Evolutionary conservation across 2,113 vertebrate species (phyloP).

Genomic region (Cnemophilus loriae): DNA sequence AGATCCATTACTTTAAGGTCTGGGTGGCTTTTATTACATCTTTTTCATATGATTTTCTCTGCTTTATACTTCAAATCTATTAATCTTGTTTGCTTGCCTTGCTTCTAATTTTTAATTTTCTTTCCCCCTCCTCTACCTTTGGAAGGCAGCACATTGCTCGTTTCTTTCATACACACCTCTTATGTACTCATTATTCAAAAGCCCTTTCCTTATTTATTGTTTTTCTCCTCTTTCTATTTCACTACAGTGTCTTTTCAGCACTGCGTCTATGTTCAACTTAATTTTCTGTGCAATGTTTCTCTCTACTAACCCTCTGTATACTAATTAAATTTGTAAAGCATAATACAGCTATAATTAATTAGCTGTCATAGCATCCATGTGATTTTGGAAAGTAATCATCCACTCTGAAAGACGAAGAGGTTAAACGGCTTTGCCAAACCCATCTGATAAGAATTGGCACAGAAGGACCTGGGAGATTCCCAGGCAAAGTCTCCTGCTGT

Average conservation of each 20-base stretch:
- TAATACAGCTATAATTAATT: neutral
- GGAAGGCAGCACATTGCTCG: neutral
- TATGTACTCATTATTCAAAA: neutral
- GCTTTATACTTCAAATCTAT: neutral
- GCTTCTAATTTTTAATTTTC: constrained; percentile 38
- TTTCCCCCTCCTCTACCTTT: neutral
- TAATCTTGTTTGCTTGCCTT: neutral
- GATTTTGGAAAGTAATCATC: neutral
- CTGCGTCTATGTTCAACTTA: neutral
- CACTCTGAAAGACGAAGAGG: neutral
- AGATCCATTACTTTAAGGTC: neutral
- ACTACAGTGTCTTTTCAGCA: neutral
- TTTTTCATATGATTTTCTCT: neutral
- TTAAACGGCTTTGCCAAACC: constrained; percentile 1
- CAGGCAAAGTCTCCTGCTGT: neutral
- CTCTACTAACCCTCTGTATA: neutral
- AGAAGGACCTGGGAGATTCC: neutral
- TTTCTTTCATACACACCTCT: neutral
- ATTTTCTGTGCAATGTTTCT: neutral
- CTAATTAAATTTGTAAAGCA: neutral
- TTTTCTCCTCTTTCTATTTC: neutral
- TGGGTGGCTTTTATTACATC: neutral
- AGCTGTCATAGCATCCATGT: neutral
- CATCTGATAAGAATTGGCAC: neutral
- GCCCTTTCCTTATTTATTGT: neutral